These are phyloP conservation scores for Ashinkailepas kermadecensis DNA, from an alignment of 2,888 invertebrate species.

Conservation along the genomic window DNA sequence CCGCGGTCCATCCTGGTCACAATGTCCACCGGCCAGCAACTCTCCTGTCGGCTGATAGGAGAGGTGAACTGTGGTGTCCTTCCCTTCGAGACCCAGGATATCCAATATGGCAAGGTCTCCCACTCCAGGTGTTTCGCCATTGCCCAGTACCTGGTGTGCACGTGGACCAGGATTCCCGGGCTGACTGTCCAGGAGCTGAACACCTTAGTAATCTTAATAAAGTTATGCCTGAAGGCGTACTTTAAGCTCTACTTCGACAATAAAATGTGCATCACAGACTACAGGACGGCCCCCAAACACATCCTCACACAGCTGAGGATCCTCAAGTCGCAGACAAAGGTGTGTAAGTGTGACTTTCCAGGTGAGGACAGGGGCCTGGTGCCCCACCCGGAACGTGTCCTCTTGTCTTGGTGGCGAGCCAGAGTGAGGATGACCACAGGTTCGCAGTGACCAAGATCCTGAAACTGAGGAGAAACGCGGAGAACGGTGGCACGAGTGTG, in stretches of 20 bases:
- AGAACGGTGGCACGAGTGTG: neutral
- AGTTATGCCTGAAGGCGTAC: neutral
- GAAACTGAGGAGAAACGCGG: neutral
- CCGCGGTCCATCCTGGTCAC: neutral
- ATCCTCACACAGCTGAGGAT: neutral
- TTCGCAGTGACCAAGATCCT: neutral
- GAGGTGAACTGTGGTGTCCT: neutral
- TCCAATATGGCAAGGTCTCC: neutral
- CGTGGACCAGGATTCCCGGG: neutral
- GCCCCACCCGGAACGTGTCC: neutral
- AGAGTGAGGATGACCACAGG: neutral
- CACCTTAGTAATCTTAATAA: neutral
- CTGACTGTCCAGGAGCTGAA: neutral
- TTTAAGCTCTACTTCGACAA: neutral
- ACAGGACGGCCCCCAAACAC: neutral
- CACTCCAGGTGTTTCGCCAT: neutral
- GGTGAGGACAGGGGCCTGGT: neutral
- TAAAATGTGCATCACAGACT: neutral
- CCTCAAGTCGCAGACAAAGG: neutral
- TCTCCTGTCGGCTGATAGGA: neutral
- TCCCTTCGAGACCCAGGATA: neutral
- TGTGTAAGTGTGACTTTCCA: neutral
- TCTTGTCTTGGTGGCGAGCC: neutral
- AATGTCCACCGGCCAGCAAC: neutral
- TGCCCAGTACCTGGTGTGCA: neutral